Percentiles rank a stretch among this genome's conserved stretches.
These are phyloP conservation scores for Formicarius rufipectus DNA, from an alignment of 2,113 vertebrate species.

Conservation along the genomic window DNA sequence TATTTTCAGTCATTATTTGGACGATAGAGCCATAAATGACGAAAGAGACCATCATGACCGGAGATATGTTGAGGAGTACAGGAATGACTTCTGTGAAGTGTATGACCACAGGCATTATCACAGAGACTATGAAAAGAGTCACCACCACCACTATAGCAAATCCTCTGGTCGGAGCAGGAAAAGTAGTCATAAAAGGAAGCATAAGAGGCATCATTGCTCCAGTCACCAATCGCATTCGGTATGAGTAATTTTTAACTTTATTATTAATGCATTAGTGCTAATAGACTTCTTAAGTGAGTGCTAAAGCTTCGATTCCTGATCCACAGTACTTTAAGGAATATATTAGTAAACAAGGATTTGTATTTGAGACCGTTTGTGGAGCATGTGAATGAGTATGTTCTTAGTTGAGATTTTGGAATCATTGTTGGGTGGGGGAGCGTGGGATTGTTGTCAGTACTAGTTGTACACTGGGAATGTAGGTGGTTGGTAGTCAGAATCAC, in stretches of 20 bases:
- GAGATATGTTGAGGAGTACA: conserved; percentile 78
- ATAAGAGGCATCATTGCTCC: conserved; percentile 78
- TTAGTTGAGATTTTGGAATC: conserved; percentile 22
- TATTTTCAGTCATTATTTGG: conserved; percentile 82
- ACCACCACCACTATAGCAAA: conserved; percentile 91
- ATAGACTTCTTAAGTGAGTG: conserved; percentile 60
- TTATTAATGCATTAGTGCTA: conserved; percentile 64
- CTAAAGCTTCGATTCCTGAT: conserved; percentile 59
- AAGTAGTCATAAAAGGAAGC: conserved; percentile 85
- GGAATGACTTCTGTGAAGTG: conserved; percentile 79
- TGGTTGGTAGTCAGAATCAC: background rate
- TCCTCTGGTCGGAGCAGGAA: conserved; percentile 86
- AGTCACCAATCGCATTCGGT: conserved; percentile 86
- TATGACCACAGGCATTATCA: conserved; percentile 80
- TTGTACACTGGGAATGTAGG: background rate
- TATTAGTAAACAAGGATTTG: background rate
- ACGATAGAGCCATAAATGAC: conserved; percentile 77
- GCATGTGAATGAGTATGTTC: background rate
- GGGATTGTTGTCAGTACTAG: background rate
- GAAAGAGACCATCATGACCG: conserved; percentile 81
- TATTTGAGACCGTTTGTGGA: conserved; percentile 28
- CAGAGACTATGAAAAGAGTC: conserved; percentile 81
- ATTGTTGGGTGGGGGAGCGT: background rate
- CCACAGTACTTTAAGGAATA: conserved; percentile 35
- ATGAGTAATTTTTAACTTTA: conserved; percentile 78